A percentile compares a stretch with the other conserved stretches of the same genome.
phyloP scores from a whole-genome alignment of 2,113 vertebrate genomes.

The Pantherophis guttatus region DNA sequence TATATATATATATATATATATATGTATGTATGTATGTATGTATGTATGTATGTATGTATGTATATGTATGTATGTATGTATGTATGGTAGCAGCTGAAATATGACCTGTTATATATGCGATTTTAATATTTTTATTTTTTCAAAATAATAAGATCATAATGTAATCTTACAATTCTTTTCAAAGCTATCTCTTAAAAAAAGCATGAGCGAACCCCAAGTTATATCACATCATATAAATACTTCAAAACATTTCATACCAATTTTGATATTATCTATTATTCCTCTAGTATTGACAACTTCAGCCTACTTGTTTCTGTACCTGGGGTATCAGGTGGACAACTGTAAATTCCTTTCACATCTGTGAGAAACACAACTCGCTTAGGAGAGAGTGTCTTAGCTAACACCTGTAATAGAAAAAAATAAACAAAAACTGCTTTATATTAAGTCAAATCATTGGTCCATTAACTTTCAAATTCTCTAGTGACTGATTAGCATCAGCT shows the following conservation, averaged over 20 bases:
- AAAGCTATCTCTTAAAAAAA: not conserved
- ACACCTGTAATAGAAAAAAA: conserved; percentile 3
- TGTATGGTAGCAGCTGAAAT: not conserved
- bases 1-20: not conserved
- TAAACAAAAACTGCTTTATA: not conserved
- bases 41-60: too few relatives aligned
- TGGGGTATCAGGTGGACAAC: not conserved
- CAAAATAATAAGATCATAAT: not conserved
- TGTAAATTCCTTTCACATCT: not conserved
- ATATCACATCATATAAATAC: not conserved
- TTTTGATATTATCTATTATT: not conserved
- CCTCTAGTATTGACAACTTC: not conserved
- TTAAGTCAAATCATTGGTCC: not conserved
- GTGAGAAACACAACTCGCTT: conserved; percentile 11
- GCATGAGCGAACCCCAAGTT: not conserved
- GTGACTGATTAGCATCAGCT: not conserved
- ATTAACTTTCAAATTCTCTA: not conserved
- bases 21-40: too few relatives aligned
- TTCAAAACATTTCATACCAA: not conserved
- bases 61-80: too few relatives aligned
- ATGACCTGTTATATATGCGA: not conserved
- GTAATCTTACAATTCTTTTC: not conserved
- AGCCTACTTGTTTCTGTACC: not conserved
- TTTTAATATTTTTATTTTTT: not conserved
- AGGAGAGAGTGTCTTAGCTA: conserved; percentile 6